Percentiles rank a stretch among this genome's conserved stretches.
Conservation (phyloP, 2,797 vertebrate genomes). For the Coluber constrictor region DNA sequence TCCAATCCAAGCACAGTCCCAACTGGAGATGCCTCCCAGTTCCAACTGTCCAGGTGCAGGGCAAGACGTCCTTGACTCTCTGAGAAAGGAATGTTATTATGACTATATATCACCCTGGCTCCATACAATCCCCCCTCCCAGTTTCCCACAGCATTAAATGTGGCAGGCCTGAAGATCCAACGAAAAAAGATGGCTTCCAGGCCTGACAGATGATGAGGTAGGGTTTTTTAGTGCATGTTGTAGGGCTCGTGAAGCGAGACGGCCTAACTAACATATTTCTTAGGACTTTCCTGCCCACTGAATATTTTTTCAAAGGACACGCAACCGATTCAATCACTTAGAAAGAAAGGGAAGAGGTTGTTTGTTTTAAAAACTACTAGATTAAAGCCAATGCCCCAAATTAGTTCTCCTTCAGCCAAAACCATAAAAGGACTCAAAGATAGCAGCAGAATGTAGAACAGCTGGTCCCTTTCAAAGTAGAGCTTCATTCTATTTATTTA, state of each 20-base stretch:
- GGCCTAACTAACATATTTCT: constrained; percentile 3
- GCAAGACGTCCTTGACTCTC: too few relatives aligned
- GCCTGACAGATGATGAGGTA: not conserved
- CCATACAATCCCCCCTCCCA: too few relatives aligned
- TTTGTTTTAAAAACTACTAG: constrained; percentile 53
- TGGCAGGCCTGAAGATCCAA: too few relatives aligned
- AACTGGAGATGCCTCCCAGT: too few relatives aligned
- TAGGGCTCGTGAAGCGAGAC: constrained; percentile 13
- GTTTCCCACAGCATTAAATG: too few relatives aligned
- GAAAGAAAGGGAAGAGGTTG: constrained; percentile 35
- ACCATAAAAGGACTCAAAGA: constrained; percentile 62
- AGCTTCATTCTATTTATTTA: not conserved
- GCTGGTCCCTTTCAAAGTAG: constrained; percentile 53
- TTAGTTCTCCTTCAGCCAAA: constrained; percentile 53
- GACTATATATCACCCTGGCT: too few relatives aligned
- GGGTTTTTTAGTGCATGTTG: not conserved
- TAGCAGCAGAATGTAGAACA: constrained; percentile 56
- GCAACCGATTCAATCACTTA: constrained; percentile 47
- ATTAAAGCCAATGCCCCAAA: constrained; percentile 47
- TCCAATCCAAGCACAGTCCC: too few relatives aligned
- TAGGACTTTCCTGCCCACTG: constrained; percentile 27
- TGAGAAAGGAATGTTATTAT: too few relatives aligned
- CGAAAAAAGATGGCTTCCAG: too few relatives aligned
- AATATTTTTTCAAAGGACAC: constrained; percentile 56
- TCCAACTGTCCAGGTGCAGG: too few relatives aligned